A percentile compares a stretch with the other conserved stretches of the same genome.
Evolutionary conservation across 2,797 vertebrate species (phyloP).

Genomic region (Peromyscus attwateri): DNA sequence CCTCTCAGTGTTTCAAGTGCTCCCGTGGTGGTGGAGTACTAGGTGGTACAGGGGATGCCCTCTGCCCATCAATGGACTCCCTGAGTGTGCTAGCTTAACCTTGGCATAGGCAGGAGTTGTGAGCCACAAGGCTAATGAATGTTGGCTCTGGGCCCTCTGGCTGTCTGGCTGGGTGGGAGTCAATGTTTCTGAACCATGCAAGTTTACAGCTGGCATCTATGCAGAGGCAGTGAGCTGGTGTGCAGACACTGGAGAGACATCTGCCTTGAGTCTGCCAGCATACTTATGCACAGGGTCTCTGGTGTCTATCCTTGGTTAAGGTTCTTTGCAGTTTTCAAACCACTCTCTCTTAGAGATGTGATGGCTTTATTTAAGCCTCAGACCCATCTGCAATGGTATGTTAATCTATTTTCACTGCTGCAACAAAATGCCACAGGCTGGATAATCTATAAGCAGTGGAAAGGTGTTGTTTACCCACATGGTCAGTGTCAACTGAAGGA

Average conservation of each 20-base stretch:
- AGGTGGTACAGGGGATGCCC: fast-evolving
- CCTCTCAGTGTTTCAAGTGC: background rate
- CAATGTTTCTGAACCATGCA: fast-evolving
- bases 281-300: background rate
- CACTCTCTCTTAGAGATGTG: background rate
- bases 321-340: background rate
- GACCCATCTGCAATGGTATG: background rate
- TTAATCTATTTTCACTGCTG: background rate
- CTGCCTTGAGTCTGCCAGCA: too few species aligned
- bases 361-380: background rate
- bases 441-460: background rate
- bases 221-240: background rate
- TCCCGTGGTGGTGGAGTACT: background rate
- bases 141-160: background rate
- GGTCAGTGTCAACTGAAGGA: too few species aligned
- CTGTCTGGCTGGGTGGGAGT: background rate
- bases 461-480: background rate
- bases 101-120: background rate
- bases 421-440: background rate
- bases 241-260: background rate
- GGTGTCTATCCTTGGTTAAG: background rate
- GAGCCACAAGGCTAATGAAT: background rate
- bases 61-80: background rate
- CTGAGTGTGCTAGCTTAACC: background rate
- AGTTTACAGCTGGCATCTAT: background rate